Percentiles rank a stretch among this genome's conserved stretches.
phyloP scores from a whole-genome alignment of 2,797 vertebrate genomes.

The Glyptemys insculpta region DNA sequence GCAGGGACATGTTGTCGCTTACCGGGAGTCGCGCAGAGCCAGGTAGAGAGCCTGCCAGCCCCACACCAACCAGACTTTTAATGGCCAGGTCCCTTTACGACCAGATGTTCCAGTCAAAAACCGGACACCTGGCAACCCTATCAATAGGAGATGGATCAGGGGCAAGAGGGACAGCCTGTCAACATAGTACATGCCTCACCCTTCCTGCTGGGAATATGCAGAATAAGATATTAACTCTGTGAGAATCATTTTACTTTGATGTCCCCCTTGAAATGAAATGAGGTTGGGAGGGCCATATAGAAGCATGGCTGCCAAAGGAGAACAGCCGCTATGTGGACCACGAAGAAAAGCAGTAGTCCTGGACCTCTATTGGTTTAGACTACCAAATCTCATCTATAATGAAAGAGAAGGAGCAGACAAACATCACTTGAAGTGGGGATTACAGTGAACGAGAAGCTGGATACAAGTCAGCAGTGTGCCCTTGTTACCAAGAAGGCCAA shows the following conservation, averaged over 20 bases:
- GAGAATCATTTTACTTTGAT: not conserved
- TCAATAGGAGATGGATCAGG: not conserved
- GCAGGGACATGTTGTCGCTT: too few species aligned
- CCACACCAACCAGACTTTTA: too few species aligned
- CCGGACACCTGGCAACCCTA: too few species aligned
- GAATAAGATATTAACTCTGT: not conserved
- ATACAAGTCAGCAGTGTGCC: too few species aligned
- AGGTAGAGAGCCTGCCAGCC: too few species aligned
- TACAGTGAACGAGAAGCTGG: too few species aligned
- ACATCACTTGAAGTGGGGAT: not conserved
- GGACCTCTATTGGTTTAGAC: not conserved
- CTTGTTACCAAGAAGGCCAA: too few species aligned
- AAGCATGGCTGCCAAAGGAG: not conserved
- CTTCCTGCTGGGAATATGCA: not conserved
- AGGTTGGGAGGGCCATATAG: rapidly evolving
- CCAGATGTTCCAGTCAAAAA: too few species aligned
- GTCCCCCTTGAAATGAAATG: not conserved
- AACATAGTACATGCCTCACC: not conserved
- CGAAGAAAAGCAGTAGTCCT: not conserved
- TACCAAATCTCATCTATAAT: not conserved
- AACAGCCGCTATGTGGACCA: not conserved
- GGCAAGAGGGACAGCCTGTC: rapidly evolving
- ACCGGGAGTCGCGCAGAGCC: too few species aligned
- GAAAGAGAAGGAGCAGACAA: not conserved
- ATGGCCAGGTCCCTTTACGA: too few species aligned